Percentiles rank a stretch among this genome's conserved stretches.
Evolutionary conservation across 2,888 invertebrate genomes (phyloP).

Genomic region (Pasiphila rectangulata): DNA sequence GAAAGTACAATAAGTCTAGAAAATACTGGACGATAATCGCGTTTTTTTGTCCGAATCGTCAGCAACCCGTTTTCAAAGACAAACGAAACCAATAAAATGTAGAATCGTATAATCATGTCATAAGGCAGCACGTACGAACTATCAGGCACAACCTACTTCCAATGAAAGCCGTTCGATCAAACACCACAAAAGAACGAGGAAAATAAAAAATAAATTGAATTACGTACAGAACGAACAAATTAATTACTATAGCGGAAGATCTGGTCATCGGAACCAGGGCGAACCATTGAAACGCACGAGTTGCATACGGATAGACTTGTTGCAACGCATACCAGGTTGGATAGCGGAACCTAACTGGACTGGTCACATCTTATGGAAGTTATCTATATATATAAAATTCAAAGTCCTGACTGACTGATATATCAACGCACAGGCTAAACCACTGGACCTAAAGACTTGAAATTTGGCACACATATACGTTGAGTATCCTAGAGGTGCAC

Average conservation of each 20-base stretch:
- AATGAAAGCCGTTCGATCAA: constrained; percentile 10
- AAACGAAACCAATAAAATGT: neutral
- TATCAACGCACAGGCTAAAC: too few species aligned
- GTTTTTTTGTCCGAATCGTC: too few species aligned
- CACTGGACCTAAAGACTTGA: too few species aligned
- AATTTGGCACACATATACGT: too few species aligned
- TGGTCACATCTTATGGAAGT: constrained; percentile 23
- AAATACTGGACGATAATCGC: too few species aligned
- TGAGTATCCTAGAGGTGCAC: too few species aligned
- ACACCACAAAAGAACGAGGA: neutral
- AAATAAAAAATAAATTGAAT: constrained; percentile 15
- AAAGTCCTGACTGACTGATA: too few species aligned
- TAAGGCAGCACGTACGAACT: constrained; percentile 2
- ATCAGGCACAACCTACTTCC: neutral
- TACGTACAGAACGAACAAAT: constrained; percentile 13
- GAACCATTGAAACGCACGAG: constrained; percentile 27
- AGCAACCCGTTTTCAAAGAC: neutral
- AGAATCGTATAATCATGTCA: constrained; percentile 1
- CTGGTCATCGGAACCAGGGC: constrained; percentile 29
- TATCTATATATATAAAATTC: too few species aligned
- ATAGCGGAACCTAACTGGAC: constrained; percentile 70
- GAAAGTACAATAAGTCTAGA: too few species aligned
- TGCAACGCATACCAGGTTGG: constrained; percentile 58
- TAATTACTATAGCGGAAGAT: constrained; percentile 28
- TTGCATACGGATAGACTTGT: constrained; percentile 53